Base-by-base conservation (phyloP, 2,113 vertebrate genomes). In the Gobius niger region DNA sequence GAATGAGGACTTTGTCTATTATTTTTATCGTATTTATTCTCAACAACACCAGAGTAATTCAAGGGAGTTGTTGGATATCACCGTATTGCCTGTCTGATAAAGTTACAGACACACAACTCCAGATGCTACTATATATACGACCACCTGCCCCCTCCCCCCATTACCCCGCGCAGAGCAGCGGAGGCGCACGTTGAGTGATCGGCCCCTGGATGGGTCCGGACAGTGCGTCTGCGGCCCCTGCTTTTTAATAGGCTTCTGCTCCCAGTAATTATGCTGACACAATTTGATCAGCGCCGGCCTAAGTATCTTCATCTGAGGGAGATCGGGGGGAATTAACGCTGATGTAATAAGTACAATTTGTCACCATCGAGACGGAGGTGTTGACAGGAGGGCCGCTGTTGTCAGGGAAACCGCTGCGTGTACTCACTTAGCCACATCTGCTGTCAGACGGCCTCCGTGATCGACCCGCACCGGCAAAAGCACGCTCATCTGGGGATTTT, bases 281-380 rank as follows among this genome's bases (percentile, higher is more conserved):
- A 95, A 94, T 95, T 94, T 94, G 95, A 96, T 96, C 94, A 95
- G 93, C 67, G 76, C 92, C 51, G 90, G 91, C 92, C 93, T 95
- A 96, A 96, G 92, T 93, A 95, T 96, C 95, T 96, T 96, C 92
- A 94, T 96, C 93, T 93, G 93, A 94, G 93, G 92, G 89, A 92
- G 93, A 94, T 94, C 86, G 70, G 87, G 91, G 92, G 92, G 92
- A 96, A 96, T 96, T 95, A 96, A 94, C 92, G 90, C 94, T 95
- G 94, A 95, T 95, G 94, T 95, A 95, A 93, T 95, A 96, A 96
- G 95, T 91, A 91, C 93, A 93, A 95, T 97, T 95, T 95, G 95
- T 97, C 96, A 95, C 94, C 86, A 91, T 95, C 94, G 94, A 86
- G 90, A 90, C 80, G 84, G 91, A 95, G 92, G 93, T 95, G 94